These are phyloP conservation scores for Buathra laborator DNA, from an alignment of 2,888 invertebrate genomes.

Conservation along the genomic window DNA sequence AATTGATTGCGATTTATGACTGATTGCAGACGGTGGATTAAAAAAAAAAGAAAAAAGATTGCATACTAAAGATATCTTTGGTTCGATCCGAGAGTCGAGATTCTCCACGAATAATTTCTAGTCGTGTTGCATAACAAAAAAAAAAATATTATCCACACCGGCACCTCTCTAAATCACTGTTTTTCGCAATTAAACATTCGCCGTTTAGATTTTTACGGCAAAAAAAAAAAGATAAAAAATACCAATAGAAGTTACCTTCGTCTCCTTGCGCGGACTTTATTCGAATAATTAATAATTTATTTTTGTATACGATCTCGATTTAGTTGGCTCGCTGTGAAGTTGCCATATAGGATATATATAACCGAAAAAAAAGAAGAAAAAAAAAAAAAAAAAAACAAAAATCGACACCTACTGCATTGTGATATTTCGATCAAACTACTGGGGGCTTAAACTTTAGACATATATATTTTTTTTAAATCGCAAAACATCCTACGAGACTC, in stretches of 20 bases:
- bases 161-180: neutral
- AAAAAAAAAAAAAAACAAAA: slow-evolving; percentile 6
- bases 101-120: slow-evolving; percentile 19
- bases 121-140: slow-evolving; percentile 12
- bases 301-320: slow-evolving; percentile 77
- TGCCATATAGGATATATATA: slow-evolving; percentile 74
- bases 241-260: slow-evolving; percentile 52
- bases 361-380: slow-evolving; percentile 17
- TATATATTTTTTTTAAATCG: slow-evolving; percentile 42
- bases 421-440: slow-evolving; percentile 76
- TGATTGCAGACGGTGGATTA: neutral
- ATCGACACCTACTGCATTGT: slow-evolving; percentile 73
- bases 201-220: neutral
- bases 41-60: slow-evolving; percentile 1
- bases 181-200: slow-evolving; percentile 11
- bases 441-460: slow-evolving; percentile 36
- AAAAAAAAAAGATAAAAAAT: neutral
- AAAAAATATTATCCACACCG: slow-evolving; percentile 11
- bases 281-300: slow-evolving; percentile 75
- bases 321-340: slow-evolving; percentile 77
- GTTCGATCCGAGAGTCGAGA: slow-evolving; percentile 1
- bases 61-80: slow-evolving; percentile 2
- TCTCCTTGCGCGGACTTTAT: slow-evolving; percentile 48
- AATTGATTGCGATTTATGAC: neutral
- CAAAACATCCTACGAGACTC: slow-evolving; percentile 14